Conservation (phyloP, 2,888 invertebrate species). For the Rapana venosa region DNA sequence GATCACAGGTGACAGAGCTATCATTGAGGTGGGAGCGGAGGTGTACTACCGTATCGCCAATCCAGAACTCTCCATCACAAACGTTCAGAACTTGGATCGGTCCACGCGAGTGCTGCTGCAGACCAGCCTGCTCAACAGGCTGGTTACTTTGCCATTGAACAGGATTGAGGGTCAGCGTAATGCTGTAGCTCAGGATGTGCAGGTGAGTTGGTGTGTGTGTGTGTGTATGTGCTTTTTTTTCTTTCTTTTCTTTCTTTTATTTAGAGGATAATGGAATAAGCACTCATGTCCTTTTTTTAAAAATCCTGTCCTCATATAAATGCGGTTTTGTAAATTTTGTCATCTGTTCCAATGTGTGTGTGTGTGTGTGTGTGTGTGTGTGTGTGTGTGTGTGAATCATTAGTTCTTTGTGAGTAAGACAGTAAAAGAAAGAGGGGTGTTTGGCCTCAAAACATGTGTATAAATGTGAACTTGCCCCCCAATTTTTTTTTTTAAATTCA, state of each 20-base stretch:
- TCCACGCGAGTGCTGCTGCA: conserved; percentile 77
- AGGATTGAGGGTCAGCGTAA: conserved; percentile 68
- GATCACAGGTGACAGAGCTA: conserved; percentile 78
- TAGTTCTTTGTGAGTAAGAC: too few species aligned
- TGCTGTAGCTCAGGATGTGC: conserved; percentile 58
- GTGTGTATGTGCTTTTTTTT: too few species aligned
- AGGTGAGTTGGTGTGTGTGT: conserved; percentile 57
- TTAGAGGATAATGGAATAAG: too few species aligned
- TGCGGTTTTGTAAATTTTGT: too few species aligned
- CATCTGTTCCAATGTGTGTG: too few species aligned
- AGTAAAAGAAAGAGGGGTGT: too few species aligned
- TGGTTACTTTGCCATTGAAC: conserved; percentile 72
- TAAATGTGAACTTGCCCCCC: too few species aligned
- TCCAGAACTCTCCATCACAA: conserved; percentile 76
- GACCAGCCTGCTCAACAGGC: conserved; percentile 75
- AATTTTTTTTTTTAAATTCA: too few species aligned
- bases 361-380: conserved; percentile 22
- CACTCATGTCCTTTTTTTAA: too few species aligned
- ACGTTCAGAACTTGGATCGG: conserved; percentile 77
- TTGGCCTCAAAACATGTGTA: too few species aligned
- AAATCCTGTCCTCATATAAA: too few species aligned
- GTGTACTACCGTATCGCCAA: conserved; percentile 78
- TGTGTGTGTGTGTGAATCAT: not conserved
- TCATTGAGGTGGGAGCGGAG: conserved; percentile 79
- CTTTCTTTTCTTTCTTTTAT: too few species aligned